Base-by-base conservation (phyloP, 2,113 vertebrate genomes). In the Mohoua ochrocephala region DNA sequence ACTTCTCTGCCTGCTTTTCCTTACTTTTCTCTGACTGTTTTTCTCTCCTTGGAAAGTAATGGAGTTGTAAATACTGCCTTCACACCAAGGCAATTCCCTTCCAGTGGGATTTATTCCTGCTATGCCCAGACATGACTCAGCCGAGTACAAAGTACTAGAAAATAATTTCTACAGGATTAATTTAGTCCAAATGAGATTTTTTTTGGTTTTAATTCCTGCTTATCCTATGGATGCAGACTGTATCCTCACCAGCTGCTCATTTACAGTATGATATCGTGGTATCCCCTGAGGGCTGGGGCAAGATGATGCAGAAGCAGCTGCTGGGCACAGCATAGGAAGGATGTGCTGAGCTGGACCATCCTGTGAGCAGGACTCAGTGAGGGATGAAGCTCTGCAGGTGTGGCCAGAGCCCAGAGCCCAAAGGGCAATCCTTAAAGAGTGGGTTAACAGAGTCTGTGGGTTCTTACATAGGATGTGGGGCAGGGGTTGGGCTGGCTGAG, bases 71-170 rank as follows among this genome's bases (percentile, higher is more conserved):
- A 87, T 53, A 35, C 28, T 60, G 54, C 78, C 45, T 53, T 63
- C 53, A 35, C 31, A 4, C 14, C 59, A 23, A 93, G 35, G 39
- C 65, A 90, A 49, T 82, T 87, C 37, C 33, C 37, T 81, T 80
- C 50, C 75, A n/a, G 33, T 31, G 75, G 75, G 53, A 80, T 92
- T 93, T 92, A 76, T 84, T 91, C 76, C 47, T 91, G 49, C 63
- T 89, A 54, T 88, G 33, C 68, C 50, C 13, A 6, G 83, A 67
- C 56, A 5, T 70, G 83, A 84, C 84, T 91, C 68, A 78, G 13
- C 30, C 0, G 2, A 54, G 68, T 71, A 59, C 49, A 39, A 53
- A 77, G 33, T 56, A n/a, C 60, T 81, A 44, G 3, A 37, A 70
- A 67, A 75, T 59, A 33, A n/a, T 91, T 92, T 42, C 60, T 57